Percentiles rank a stretch among this genome's conserved stretches.
Conservation (phyloP, 2,797 vertebrate genomes). For the Muscicapa striata region DNA sequence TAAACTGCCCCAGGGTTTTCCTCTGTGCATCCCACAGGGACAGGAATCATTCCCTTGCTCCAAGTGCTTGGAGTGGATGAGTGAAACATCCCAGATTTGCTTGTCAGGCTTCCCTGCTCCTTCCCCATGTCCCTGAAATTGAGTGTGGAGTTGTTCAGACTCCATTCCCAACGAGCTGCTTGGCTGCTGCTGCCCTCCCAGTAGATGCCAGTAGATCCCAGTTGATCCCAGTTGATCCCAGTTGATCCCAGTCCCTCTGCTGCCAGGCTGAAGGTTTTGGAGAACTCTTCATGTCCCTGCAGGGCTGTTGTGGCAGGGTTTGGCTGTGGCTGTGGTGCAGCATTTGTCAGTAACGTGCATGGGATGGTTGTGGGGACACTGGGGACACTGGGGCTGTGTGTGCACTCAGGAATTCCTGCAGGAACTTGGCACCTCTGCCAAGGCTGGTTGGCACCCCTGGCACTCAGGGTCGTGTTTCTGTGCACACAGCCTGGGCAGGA, state of each 20-base stretch:
- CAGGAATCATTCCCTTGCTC: neutral
- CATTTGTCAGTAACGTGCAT: neutral
- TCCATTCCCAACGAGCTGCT: fast-evolving
- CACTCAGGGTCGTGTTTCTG: neutral
- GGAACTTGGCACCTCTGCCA: neutral
- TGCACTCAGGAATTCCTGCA: neutral
- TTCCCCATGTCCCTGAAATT: neutral
- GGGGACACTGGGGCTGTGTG: neutral
- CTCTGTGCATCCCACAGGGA: neutral
- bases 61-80: fast-evolving
- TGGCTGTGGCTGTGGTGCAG: neutral
- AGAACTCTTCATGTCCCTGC: neutral
- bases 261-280: neutral
- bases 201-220: neutral
- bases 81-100: neutral
- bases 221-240: neutral
- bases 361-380: neutral
- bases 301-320: neutral
- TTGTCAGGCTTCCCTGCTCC: neutral
- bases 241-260: neutral
- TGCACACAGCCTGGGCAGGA: neutral
- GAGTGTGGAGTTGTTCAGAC: fast-evolving
- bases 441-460: neutral
- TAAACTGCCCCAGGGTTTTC: neutral
- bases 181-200: neutral